Conservation (phyloP, 1,140 invertebrate genomes). For the Rhagoletis pomonella region DNA sequence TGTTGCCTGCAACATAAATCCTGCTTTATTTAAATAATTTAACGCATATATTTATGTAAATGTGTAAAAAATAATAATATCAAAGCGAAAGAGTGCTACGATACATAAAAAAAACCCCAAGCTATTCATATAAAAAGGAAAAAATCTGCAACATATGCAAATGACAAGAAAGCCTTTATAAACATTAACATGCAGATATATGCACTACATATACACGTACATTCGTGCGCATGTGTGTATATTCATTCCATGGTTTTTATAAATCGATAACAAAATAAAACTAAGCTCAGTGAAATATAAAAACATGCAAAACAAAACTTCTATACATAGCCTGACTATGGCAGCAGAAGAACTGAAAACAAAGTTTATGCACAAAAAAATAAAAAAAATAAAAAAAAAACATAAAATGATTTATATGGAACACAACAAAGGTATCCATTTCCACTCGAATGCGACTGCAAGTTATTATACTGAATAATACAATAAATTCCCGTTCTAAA, state of each 20-base stretch:
- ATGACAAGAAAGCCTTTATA: too few relatives aligned
- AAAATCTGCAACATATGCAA: too few relatives aligned
- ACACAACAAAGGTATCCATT: constrained; percentile 20
- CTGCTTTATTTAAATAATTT: not conserved
- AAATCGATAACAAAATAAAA: not conserved
- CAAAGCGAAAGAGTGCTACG: too few relatives aligned
- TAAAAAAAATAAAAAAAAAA: constrained; percentile 22
- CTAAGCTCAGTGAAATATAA: constrained; percentile 7
- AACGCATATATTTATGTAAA: not conserved
- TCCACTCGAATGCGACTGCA: constrained; percentile 26
- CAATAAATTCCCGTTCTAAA: not conserved
- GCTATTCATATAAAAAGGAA: too few relatives aligned
- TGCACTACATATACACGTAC: too few relatives aligned
- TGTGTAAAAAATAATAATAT: too few relatives aligned
- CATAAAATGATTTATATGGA: constrained; percentile 36
- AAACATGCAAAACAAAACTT: not conserved
- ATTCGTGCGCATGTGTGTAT: too few relatives aligned
- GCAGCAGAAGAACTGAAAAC: constrained; percentile 10
- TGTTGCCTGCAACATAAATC: not conserved
- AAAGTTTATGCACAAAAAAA: not conserved
- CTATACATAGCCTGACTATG: constrained; percentile 35
- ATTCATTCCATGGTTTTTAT: too few relatives aligned
- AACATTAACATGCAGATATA: too few relatives aligned
- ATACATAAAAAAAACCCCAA: too few relatives aligned
- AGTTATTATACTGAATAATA: not conserved